phyloP scores from a whole-genome alignment of 2,888 invertebrate genomes.

The Lasioglossum figueresi region DNA sequence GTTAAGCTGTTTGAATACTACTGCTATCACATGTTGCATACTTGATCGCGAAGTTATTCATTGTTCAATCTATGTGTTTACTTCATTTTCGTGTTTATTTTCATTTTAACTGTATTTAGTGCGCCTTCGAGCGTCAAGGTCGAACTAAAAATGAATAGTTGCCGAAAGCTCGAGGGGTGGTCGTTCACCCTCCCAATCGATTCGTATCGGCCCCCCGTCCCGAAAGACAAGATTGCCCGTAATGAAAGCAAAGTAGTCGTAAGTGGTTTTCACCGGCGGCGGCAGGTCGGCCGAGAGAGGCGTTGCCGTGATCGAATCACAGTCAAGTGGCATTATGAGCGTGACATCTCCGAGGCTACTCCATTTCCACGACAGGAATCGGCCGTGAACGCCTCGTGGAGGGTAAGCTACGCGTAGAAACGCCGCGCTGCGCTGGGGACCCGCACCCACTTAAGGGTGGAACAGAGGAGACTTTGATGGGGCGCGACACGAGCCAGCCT shows the following conservation, averaged over 20 bases:
- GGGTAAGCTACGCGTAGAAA: constrained; percentile 39
- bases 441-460: constrained; percentile 68
- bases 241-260: constrained; percentile 50
- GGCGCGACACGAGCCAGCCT: constrained; percentile 51
- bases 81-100: too few species aligned
- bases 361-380: constrained; percentile 66
- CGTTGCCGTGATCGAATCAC: constrained; percentile 60
- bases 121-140: not conserved
- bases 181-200: not conserved
- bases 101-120: too few species aligned
- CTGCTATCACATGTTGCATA: too few species aligned
- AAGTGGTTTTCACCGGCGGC: constrained; percentile 52
- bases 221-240: constrained; percentile 20
- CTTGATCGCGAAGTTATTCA: too few species aligned
- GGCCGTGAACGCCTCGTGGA: constrained; percentile 49
- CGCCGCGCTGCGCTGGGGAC: constrained; percentile 12
- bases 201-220: not conserved
- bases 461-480: constrained; percentile 65
- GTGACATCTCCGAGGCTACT: constrained; percentile 57
- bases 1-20: too few species aligned
- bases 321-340: constrained; percentile 60
- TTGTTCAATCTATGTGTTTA: too few species aligned
- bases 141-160: not conserved
- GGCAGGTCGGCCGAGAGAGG: not conserved
- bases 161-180: not conserved